Percentiles rank a stretch among this genome's conserved stretches.
These are phyloP conservation scores for Odontomyia ornata DNA, from an alignment of 2,888 invertebrate genomes.

Conservation along the genomic window DNA sequence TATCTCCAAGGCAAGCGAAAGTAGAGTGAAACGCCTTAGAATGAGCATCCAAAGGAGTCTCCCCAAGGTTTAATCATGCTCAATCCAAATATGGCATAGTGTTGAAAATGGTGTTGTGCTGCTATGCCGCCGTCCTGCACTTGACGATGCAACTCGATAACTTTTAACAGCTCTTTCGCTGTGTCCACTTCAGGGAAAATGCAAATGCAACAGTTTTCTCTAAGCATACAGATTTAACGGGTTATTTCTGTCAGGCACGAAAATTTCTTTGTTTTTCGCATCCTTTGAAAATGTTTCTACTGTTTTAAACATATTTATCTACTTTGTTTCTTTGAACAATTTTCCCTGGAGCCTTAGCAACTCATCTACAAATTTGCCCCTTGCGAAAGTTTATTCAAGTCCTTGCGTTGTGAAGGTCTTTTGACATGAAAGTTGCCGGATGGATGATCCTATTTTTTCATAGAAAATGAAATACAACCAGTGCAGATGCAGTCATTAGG, in stretches of 20 bases:
- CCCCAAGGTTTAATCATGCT: background rate
- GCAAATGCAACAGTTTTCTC: conserved; percentile 6
- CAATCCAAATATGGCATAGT: background rate
- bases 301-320: background rate
- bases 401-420: background rate
- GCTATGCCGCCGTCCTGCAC: background rate
- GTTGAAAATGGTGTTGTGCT: background rate
- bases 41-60: background rate
- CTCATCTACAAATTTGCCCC: background rate
- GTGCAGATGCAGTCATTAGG: no score
- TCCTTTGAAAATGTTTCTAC: background rate
- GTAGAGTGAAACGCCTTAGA: background rate
- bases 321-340: background rate
- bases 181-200: background rate
- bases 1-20: background rate
- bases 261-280: background rate
- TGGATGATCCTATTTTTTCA: no score
- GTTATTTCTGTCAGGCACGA: background rate
- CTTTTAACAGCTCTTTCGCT: background rate
- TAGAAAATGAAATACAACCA: no score
- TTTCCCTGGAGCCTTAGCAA: background rate
- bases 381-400: background rate
- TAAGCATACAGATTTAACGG: background rate
- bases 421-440: background rate
- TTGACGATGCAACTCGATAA: conserved; percentile 1